Conservation (phyloP, 2,888 invertebrate genomes). For the Drosophila setosimentum region DNA sequence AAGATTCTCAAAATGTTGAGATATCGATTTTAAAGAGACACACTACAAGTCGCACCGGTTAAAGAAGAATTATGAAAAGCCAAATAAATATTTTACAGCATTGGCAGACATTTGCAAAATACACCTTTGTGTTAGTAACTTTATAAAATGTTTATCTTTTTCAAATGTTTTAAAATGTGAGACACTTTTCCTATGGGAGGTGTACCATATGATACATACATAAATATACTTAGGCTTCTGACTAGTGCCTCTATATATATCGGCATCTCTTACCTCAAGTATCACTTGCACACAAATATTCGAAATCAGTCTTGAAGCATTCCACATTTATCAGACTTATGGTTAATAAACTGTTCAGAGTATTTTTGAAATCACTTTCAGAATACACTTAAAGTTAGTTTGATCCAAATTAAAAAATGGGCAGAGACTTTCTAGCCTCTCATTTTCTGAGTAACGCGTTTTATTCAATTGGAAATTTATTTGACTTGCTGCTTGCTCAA, state of each 20-base stretch:
- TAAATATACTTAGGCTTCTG: not conserved
- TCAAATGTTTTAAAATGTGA: not conserved
- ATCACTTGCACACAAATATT: not conserved
- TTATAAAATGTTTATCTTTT: not conserved
- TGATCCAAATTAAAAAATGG: constrained; percentile 8
- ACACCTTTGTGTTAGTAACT: no score
- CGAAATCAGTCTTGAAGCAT: not conserved
- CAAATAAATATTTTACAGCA: not conserved
- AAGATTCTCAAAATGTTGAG: no score
- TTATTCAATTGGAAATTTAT: constrained; percentile 11
- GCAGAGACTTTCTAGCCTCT: not conserved
- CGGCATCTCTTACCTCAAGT: not conserved
- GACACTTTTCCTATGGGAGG: not conserved
- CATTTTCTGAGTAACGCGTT: not conserved
- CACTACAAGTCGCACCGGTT: not conserved
- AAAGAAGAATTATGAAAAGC: not conserved
- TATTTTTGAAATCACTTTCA: not conserved
- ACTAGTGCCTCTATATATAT: not conserved
- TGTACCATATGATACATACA: not conserved
- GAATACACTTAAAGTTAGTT: not conserved
- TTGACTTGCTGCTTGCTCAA: not conserved
- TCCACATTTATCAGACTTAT: not conserved
- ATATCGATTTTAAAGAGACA: not conserved
- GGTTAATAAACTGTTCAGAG: not conserved
- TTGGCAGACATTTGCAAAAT: no score